Evolutionary conservation across 2,113 vertebrate genomes (phyloP), one percentile per base, ranked within the genome.

Genomic region (Phyllostomus hastatus): DNA sequence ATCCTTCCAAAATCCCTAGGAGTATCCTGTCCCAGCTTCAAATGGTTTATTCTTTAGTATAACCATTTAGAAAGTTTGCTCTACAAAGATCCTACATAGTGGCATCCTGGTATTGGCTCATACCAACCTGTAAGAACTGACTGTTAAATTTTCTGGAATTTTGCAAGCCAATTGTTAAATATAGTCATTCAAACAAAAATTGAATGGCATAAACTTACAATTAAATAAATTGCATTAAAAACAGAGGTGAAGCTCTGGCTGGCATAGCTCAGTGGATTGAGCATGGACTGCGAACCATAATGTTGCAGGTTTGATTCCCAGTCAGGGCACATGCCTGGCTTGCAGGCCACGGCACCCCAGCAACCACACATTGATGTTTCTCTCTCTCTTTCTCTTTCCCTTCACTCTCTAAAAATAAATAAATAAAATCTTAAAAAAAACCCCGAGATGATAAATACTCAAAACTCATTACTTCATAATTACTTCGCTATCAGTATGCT

Each of bases 141-240:
- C 41, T 50, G 24, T 24, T 54, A 75, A 38, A 41, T 66, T 90
- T 81, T 80, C 11, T 43, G 43, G 64, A 79, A 73, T 52, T 89
- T 73, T 89, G 28, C 14, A 94, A 86, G n/a, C 22, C 78, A 90
- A 64, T 70, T 83, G 28, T 66, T 87, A 87, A 86, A 95, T 14
- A 33, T 1, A 73, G 10, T 9, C 35, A 41, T 75, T 79, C 54
- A 57, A 73, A 82, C 12, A 87, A 90, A 92, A 67, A 31, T 7
- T 9, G 54, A 87, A 88, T 87, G 33, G 33, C 48, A 64, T 81
- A 85, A 95, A 64, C 20, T 59, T 69, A 41, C 7, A 28, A 46
- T 76, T 64, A 76, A 90, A 54, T 88, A 93, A 81, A 61, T 43
- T n/a, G 38, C 10, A 57, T 87, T 76, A 64, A 86, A 92, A 90